Evolutionary conservation across 1,140 invertebrate genomes (phyloP), one percentile per base, ranked within the genome.

Genomic region (Leptinotarsa lineolata): DNA sequence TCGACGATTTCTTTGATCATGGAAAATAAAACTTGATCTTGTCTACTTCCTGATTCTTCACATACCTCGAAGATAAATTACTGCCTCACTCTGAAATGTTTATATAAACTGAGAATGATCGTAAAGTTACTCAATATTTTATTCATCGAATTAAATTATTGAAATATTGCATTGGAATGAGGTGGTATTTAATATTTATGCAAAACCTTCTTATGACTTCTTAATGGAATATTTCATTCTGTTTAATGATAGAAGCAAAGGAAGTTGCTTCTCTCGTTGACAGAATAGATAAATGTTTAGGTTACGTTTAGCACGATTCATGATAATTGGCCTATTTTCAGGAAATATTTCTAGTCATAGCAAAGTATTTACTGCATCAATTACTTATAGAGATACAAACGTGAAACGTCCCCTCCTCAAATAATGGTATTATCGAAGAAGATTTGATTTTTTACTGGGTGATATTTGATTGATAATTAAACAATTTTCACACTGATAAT

Each of bases 251-350:
- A 18, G 48, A 54, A 13, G 48, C 2, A 54, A 18, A 54, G 48
- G 48, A 54, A 54, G 48, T 54, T 54, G 48, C n/a, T 54, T 54
- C 15, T 54, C 48, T n/a, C 6, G 48, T 54, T 54, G 48, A 54
- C n/a, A 18, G n/a, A 54, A 18, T n/a, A 13, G 5, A 54, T 54
- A 54, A 54, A 54, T 54, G 48, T 54, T 54, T 48, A n/a, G 46
- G 46, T 48, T 48, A 48, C 16, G 5, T 48, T 48, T 54, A 54
- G n/a, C n/a, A 54, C 48, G n/a, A n/a, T 15, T 54, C 15, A 54
- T 13, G 48, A 15, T 54, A 54, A 54, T 54, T 54, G 48, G 3
- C 48, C 48, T 13, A 54, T 54, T 54, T 54, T 18, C 48, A 54
- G 48, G 48, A 54, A 39, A 54, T n/a, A 18, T 54, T 18, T n/a